A percentile compares a stretch with the other conserved stretches of the same genome.
These are phyloP conservation scores for Mastomys natalensis DNA, from an alignment of 2,113 vertebrate species.

Conservation along the genomic window DNA sequence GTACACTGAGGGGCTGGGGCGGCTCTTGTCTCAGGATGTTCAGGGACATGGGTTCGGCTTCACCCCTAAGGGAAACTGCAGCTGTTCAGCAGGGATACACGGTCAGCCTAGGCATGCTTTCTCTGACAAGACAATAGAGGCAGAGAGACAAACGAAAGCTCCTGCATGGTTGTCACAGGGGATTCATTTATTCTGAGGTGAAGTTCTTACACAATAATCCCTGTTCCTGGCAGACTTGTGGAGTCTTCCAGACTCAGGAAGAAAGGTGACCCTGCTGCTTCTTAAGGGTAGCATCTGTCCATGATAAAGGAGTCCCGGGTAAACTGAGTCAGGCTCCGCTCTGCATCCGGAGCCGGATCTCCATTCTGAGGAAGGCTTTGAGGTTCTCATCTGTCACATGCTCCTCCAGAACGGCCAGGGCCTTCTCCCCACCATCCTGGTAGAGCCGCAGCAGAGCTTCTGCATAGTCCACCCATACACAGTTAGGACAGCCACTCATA, in stretches of 20 bases:
- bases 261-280: rapidly evolving
- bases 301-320: rapidly evolving
- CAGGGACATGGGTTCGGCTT: not conserved
- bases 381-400: slow-evolving; percentile 93
- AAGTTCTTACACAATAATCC: not conserved
- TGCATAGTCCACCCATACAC: slow-evolving; percentile 94
- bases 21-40: not conserved
- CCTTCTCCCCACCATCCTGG: slow-evolving; percentile 88
- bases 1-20: not conserved
- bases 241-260: rapidly evolving
- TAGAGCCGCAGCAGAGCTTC: slow-evolving; percentile 90
- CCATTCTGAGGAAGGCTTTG: slow-evolving; percentile 93
- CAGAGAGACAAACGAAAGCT: not conserved
- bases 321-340: slow-evolving; percentile 51
- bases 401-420: slow-evolving; percentile 90
- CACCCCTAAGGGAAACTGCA: not conserved
- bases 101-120: not conserved
- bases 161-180: not conserved
- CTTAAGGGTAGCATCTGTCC: not conserved
- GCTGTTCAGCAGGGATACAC: rapidly evolving
- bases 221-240: not conserved
- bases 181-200: slow-evolving; percentile 63
- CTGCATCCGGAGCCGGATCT: slow-evolving; percentile 89
- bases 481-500: slow-evolving; percentile 95
- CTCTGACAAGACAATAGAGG: not conserved